These are phyloP conservation scores for Oreotragus oreotragus DNA, from an alignment of 2,113 vertebrate genomes.

Conservation along the genomic window DNA sequence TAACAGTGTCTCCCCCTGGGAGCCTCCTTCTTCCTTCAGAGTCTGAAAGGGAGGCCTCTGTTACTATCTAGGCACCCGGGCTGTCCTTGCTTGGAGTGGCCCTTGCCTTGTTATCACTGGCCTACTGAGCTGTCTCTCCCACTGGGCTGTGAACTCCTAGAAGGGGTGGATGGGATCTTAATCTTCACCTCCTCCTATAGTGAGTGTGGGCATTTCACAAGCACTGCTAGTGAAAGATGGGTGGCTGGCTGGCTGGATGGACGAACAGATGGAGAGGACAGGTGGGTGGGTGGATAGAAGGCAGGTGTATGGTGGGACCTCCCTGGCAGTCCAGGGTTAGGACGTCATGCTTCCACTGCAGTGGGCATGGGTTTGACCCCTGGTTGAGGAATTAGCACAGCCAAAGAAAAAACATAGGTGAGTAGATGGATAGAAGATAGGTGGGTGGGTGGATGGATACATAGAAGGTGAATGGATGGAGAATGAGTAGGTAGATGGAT, in stretches of 20 bases:
- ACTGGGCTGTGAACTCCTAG: neutral
- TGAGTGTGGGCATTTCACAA: neutral
- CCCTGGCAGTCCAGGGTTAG: neutral
- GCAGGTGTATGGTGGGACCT: neutral
- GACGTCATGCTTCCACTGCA: neutral
- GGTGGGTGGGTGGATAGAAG: too few relatives aligned
- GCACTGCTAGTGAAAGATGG: neutral
- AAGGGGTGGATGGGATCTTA: neutral
- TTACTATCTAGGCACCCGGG: neutral
- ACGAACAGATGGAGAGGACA: accelerated
- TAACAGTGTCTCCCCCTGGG: neutral
- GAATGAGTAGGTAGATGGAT: neutral
- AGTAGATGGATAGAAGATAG: accelerated
- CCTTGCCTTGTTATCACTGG: neutral
- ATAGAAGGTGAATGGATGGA: accelerated
- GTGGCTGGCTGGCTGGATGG: neutral
- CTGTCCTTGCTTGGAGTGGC: neutral
- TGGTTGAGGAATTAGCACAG: neutral
- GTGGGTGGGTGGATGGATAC: too few relatives aligned
- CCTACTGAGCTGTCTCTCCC: neutral
- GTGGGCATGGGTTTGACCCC: neutral
- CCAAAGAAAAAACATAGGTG: neutral
- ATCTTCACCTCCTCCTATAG: neutral
- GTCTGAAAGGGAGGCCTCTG: neutral
- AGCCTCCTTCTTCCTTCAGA: neutral